These are phyloP conservation scores for Pleuronectes platessa DNA, from an alignment of 2,113 vertebrate genomes.

Conservation along the genomic window DNA sequence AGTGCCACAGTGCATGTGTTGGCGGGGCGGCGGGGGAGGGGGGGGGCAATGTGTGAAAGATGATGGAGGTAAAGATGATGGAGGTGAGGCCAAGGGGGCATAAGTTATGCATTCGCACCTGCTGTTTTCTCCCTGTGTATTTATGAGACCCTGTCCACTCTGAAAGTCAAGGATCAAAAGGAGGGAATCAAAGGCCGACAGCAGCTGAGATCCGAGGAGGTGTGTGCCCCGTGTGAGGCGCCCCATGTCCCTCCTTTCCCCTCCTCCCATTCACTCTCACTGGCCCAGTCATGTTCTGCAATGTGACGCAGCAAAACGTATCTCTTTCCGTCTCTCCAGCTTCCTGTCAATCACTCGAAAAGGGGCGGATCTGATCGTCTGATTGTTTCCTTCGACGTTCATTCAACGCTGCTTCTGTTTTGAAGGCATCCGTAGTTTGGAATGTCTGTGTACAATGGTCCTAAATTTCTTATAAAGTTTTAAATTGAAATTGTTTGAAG, in stretches of 20 bases:
- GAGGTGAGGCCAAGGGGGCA: constrained; percentile 58
- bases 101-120: constrained; percentile 70
- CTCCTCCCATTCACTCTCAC: background rate
- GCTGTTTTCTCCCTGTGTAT: constrained; percentile 67
- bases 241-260: background rate
- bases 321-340: background rate
- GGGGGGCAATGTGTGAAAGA: constrained; percentile 29
- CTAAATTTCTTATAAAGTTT: too few species aligned
- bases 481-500: too few species aligned
- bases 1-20: constrained; percentile 19
- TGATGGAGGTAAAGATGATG: constrained; percentile 56
- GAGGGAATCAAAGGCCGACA: constrained; percentile 58
- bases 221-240: constrained; percentile 14
- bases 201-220: constrained; percentile 48
- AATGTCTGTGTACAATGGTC: too few species aligned
- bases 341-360: background rate
- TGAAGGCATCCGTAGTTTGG: too few species aligned
- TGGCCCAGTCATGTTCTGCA: constrained; percentile 16
- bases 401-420: too few species aligned
- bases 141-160: constrained; percentile 68
- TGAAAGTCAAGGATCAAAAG: constrained; percentile 72
- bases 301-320: background rate
- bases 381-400: too few species aligned
- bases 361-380: too few species aligned
- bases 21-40: constrained; percentile 6